These are phyloP conservation scores for Schizopygopsis malacanthus DNA, from an alignment of 2,797 vertebrate genomes.

Conservation along the genomic window DNA sequence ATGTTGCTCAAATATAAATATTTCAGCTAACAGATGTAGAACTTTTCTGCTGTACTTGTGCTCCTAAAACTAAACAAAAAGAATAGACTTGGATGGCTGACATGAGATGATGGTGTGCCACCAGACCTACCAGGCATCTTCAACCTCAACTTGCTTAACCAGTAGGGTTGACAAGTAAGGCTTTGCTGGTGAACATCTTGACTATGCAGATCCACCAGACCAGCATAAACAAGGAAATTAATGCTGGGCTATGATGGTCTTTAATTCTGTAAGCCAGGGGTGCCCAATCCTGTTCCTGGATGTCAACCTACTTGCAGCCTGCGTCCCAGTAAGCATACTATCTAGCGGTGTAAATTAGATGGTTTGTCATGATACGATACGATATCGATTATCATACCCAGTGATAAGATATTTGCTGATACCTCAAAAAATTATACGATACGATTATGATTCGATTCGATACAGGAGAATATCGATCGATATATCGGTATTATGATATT, in stretches of 20 bases:
- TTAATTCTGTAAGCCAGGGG: neutral
- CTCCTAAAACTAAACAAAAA: slow-evolving; percentile 30
- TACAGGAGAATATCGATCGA: no score
- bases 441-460: no score
- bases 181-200: neutral
- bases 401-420: no score
- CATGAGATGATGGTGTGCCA: neutral
- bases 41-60: slow-evolving; percentile 28
- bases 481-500: no score
- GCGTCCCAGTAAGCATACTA: no score
- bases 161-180: neutral
- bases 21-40: slow-evolving; percentile 63
- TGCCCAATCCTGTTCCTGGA: no score
- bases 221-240: neutral
- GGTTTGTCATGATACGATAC: no score
- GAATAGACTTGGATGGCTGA: slow-evolving; percentile 7
- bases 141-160: neutral
- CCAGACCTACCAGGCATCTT: no score
- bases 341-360: no score
- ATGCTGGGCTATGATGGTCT: neutral
- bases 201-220: neutral
- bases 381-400: no score
- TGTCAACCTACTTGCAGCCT: no score
- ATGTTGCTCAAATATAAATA: slow-evolving; percentile 71
- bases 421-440: no score